Base-by-base conservation (phyloP, 2,888 invertebrate species). In the Dione juno region DNA sequence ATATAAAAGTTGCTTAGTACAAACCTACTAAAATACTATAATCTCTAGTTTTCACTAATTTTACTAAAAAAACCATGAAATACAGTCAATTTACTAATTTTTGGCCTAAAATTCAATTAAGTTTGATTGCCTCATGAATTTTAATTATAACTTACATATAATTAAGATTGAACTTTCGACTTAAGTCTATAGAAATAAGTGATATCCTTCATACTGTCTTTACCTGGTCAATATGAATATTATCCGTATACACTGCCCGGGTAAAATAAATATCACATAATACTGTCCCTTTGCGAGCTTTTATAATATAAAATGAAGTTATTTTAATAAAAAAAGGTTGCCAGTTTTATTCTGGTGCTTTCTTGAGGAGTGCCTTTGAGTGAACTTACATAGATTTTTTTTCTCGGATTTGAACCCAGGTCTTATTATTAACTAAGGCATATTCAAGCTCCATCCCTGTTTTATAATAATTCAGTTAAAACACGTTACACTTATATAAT, bases 161-260 rank as follows among this genome's bases (percentile, higher is more conserved):
- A 45, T 28, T 61, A 61, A 61, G 14, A 43, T 61, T 61, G 11
- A n/a, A 61, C 45, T 45, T 61, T 35, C 43, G 0, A 61, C 10
- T 11, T 45, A 28, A 21, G 43, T 14, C n/a, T 61, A 45, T 61
- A 57, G 57, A 57, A 48, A 28, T 35, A 35, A 45, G n/a, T 10
- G 28, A 28, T 45, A 45, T n/a, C 28, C 19, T 28, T n/a, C 16
- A 13, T 6, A 10, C 43, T 43, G 37, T 50, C 64, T 64, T 64
- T 21, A 64, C 64, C 64, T 37, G 64, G 50, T 64, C 52, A 64
- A 64, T 64, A 64, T 64, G 14, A 19, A 14, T 13, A 19, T 19
- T 9, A 43, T 28, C 28, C 40, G 28, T 37, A 37, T 37, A 64
- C 52, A 52, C 40, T 64, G 64, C 19, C 40, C 64, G 64, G 64